phyloP scores from a whole-genome alignment of 2,797 vertebrate genomes.

The Falco rusticolus region DNA sequence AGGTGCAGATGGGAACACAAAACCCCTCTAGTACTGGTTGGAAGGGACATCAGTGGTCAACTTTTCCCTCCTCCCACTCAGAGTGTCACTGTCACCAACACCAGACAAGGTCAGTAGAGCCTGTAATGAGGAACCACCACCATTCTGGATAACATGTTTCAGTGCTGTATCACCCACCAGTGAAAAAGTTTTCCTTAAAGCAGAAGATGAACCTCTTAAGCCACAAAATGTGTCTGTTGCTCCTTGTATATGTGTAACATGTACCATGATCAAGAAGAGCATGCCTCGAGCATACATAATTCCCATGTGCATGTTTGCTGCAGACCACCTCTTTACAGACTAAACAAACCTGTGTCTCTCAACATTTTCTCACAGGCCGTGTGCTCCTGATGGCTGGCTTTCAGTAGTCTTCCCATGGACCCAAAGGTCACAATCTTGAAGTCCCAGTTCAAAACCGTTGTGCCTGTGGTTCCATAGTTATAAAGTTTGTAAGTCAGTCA shows the following conservation, averaged over 20 bases:
- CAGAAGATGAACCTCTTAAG: background rate
- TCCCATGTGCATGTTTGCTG: fast-evolving
- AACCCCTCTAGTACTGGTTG: background rate
- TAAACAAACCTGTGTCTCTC: background rate
- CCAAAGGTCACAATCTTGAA: background rate
- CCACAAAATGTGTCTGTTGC: fast-evolving
- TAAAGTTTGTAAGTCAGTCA: background rate
- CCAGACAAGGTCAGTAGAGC: background rate
- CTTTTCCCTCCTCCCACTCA: background rate
- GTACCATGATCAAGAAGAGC: background rate
- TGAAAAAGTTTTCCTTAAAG: background rate
- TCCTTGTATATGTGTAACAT: background rate
- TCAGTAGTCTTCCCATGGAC: background rate
- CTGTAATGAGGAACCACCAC: background rate
- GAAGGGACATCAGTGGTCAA: background rate
- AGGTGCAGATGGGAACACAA: background rate
- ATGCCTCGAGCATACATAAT: background rate
- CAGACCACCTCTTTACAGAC: background rate
- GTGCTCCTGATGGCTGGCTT: fast-evolving
- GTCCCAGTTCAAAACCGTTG: background rate
- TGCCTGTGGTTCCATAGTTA: background rate
- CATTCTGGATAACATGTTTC: background rate
- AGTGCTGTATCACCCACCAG: background rate
- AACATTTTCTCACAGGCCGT: background rate
- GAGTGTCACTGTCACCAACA: background rate